Evolutionary conservation across 2,888 invertebrate genomes (phyloP).

Genomic region (Drosophila maculinotata): DNA sequence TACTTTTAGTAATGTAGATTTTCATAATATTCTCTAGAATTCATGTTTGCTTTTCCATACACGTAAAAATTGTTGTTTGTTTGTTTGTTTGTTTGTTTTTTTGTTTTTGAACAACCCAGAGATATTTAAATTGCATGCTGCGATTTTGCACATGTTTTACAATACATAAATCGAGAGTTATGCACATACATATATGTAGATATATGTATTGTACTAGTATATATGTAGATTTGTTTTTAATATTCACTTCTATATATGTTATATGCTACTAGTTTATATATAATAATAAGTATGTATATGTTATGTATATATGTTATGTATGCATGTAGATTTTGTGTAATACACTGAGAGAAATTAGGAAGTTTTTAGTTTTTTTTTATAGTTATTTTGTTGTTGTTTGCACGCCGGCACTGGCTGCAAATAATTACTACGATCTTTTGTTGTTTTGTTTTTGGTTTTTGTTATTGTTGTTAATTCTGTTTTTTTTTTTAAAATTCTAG

Average conservation of each 20-base stretch:
- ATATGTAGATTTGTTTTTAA: constrained; percentile 26
- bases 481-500: constrained; percentile 78
- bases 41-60: constrained; percentile 46
- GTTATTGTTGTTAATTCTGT: constrained; percentile 8
- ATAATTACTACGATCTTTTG: constrained; percentile 9
- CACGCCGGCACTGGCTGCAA: constrained; percentile 1
- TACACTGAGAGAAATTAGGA: constrained; percentile 85
- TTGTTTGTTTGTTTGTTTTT: constrained; percentile 21
- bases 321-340: constrained; percentile 56
- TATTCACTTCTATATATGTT: constrained; percentile 21
- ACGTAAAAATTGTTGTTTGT: constrained; percentile 39
- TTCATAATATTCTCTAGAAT: constrained; percentile 47
- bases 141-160: constrained; percentile 33
- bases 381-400: constrained; percentile 29
- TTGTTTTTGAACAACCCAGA: constrained; percentile 54
- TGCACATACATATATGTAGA: constrained; percentile 41
- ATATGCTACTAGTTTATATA: constrained; percentile 18
- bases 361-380: constrained; percentile 66
- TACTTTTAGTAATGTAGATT: constrained; percentile 43
- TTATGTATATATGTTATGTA: constrained; percentile 45
- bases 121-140: constrained; percentile 52
- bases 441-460: constrained; percentile 28
- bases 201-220: constrained; percentile 29
- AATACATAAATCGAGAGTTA: constrained; percentile 30
- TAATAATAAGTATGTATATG: constrained; percentile 39